Conservation (phyloP, 2,797 vertebrate species). For the Myotis pilosus region DNA sequence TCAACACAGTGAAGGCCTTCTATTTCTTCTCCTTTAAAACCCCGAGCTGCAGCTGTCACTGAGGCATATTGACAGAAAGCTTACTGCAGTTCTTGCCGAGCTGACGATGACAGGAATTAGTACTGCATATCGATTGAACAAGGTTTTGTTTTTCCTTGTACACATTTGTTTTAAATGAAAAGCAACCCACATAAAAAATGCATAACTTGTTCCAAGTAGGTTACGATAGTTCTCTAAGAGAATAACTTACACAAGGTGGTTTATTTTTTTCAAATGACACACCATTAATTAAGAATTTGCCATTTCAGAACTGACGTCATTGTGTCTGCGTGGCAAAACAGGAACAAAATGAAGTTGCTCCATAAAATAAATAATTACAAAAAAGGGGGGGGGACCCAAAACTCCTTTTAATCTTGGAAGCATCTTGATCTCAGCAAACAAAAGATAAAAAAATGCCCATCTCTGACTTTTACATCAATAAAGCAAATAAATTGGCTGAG, state of each 20-base stretch:
- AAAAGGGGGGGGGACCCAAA: not conserved
- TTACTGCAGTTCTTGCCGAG: not conserved
- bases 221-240: not conserved
- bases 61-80: not conserved
- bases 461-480: not conserved
- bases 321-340: not conserved
- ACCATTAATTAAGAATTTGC: not conserved
- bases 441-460: not conserved
- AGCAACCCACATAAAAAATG: not conserved
- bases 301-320: not conserved
- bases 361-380: not conserved
- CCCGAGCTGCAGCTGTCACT: accelerated
- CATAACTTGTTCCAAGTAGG: not conserved
- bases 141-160: not conserved
- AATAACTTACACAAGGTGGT: not conserved
- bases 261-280: not conserved
- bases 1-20: not conserved
- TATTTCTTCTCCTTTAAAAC: not conserved
- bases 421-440: not conserved
- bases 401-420: not conserved
- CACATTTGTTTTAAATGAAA: not conserved
- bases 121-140: accelerated
- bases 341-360: not conserved
- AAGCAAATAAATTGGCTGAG: not conserved
- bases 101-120: not conserved